Evolutionary conservation across 37 sponge, comb jelly and placozoan genomes (phyloP).

Genomic region (Corticium candelabrum): DNA sequence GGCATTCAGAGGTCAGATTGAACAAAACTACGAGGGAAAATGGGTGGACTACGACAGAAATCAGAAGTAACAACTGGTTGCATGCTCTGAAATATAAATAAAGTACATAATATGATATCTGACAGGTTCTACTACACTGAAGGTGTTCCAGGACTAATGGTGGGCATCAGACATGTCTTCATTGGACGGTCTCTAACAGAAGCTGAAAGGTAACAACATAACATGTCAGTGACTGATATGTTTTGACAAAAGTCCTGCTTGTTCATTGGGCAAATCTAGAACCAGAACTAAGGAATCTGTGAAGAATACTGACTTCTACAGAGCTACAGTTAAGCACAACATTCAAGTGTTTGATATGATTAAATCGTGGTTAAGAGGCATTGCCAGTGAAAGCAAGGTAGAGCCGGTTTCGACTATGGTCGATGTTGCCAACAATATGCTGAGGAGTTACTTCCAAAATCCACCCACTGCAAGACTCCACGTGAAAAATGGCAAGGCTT

Average conservation of each 20-base stretch:
- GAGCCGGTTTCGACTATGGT: background rate
- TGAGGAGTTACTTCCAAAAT: no score
- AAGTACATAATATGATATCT: background rate
- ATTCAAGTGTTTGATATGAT: background rate
- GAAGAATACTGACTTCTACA: background rate
- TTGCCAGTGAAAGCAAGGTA: background rate
- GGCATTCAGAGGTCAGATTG: background rate
- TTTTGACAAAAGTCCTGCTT: no score
- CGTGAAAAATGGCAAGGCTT: no score
- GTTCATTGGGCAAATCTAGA: background rate
- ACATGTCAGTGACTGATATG: no score
- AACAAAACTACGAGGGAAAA: background rate
- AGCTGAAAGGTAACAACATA: no score
- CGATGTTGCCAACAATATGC: background rate
- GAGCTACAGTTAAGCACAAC: background rate
- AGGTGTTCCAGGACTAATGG: background rate
- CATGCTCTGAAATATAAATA: no score
- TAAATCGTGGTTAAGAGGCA: background rate
- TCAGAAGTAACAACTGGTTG: background rate
- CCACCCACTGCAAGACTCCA: no score
- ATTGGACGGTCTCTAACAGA: background rate
- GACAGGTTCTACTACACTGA: background rate
- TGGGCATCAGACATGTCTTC: background rate
- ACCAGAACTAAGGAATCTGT: background rate
- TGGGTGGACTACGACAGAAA: background rate